phyloP scores from a whole-genome alignment of 2,113 vertebrate species.

The Catharus bicknelli region DNA sequence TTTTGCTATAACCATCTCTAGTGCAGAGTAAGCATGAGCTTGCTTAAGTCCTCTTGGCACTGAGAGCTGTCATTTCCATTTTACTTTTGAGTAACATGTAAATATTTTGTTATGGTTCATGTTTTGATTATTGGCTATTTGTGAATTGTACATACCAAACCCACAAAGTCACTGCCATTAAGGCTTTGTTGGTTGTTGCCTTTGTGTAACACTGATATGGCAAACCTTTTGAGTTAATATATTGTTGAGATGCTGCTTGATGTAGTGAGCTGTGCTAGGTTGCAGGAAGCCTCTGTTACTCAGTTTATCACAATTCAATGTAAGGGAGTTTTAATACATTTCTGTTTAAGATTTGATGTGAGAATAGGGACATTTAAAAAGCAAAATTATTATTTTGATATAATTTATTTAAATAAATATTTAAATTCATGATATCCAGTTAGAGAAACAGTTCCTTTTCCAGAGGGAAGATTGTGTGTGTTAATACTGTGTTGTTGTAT shows the following conservation, averaged over 20 bases:
- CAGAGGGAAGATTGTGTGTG: not conserved
- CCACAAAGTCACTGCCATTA: not conserved
- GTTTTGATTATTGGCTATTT: not conserved
- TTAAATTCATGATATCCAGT: not conserved
- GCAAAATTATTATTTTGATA: not conserved
- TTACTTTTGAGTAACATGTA: not conserved
- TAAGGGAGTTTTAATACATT: accelerated
- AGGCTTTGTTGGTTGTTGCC: not conserved
- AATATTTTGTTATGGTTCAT: not conserved
- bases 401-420: not conserved
- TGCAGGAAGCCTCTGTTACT: not conserved
- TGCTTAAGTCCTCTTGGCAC: not conserved
- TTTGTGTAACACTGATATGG: accelerated
- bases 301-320: not conserved
- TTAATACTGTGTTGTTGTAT: not conserved
- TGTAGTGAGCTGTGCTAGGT: not conserved
- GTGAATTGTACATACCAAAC: not conserved
- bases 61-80: not conserved
- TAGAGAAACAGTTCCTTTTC: not conserved
- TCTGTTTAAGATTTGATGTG: not conserved
- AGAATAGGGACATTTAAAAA: not conserved
- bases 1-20: not conserved
- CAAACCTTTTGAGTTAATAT: not conserved
- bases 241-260: not conserved
- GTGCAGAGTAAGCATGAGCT: not conserved